These are phyloP conservation scores for Drosophila eugracilis DNA, from an alignment of 1,140 invertebrate species.

Conservation along the genomic window DNA sequence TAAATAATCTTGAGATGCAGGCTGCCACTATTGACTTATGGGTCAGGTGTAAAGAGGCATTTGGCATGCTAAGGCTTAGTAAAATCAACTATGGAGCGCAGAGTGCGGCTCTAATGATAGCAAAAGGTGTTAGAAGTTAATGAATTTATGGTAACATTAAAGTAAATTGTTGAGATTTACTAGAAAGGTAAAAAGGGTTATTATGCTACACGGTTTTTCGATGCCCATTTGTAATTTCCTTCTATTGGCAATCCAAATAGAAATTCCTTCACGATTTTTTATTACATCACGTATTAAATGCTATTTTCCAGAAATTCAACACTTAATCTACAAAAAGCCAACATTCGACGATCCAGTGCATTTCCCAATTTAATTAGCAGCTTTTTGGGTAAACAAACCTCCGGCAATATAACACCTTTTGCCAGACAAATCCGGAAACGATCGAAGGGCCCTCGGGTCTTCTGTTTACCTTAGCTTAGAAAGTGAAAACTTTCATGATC, in stretches of 20 bases:
- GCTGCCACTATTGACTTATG: constrained; percentile 19
- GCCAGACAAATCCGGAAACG: constrained; percentile 39
- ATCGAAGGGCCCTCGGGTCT: constrained; percentile 2
- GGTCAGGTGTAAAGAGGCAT: constrained; percentile 42
- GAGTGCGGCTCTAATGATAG: constrained; percentile 15
- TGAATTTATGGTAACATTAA: constrained; percentile 22
- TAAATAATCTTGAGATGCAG: constrained; percentile 45
- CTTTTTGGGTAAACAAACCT: constrained; percentile 42
- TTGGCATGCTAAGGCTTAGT: constrained; percentile 15
- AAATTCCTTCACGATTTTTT: neutral
- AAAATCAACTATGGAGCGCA: constrained; percentile 17
- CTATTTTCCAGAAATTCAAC: neutral
- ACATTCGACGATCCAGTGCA: constrained; percentile 1
- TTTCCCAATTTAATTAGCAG: constrained; percentile 54
- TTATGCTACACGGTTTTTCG: no score
- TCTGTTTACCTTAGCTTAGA: constrained; percentile 43
- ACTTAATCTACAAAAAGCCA: constrained; percentile 2
- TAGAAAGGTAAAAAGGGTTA: neutral
- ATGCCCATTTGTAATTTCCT: no score
- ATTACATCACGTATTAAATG: no score
- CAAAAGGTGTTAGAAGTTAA: constrained; percentile 24
- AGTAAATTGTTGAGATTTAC: neutral
- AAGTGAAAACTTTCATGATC: constrained; percentile 48
- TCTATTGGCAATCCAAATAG: no score
- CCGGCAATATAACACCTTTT: constrained; percentile 44